Conservation (phyloP, 2,888 invertebrate genomes). For the Parapristionchus giblindavisi region DNA sequence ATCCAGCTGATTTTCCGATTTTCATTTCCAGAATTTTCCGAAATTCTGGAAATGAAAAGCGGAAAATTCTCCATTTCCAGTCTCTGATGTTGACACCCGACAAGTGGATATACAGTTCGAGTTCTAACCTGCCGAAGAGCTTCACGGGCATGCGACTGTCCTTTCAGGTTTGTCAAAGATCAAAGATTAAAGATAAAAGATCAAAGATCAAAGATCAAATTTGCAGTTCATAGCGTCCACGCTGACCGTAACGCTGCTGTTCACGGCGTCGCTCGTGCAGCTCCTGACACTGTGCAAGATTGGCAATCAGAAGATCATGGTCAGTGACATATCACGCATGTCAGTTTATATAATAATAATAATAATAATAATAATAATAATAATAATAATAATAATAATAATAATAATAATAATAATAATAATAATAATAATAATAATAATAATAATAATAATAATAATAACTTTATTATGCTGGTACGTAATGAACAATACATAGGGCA, state of each 20-base stretch:
- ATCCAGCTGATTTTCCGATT: neutral
- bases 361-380: too few species aligned
- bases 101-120: slow-evolving; percentile 60
- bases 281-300: slow-evolving; percentile 57
- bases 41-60: neutral
- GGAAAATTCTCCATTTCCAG: slow-evolving; percentile 38
- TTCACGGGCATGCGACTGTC: slow-evolving; percentile 59
- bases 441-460: too few species aligned
- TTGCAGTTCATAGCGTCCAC: slow-evolving; percentile 47
- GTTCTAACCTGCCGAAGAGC: slow-evolving; percentile 56
- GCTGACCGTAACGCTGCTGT: slow-evolving; percentile 47
- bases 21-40: neutral
- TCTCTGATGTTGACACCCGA: slow-evolving; percentile 62
- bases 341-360: neutral
- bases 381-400: too few species aligned
- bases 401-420: too few species aligned
- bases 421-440: too few species aligned
- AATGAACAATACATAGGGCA: too few species aligned
- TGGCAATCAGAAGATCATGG: slow-evolving; percentile 59
- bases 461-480: too few species aligned
- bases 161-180: slow-evolving; percentile 64
- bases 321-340: slow-evolving; percentile 38
- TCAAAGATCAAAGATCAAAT: too few species aligned
- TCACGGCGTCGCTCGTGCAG: slow-evolving; percentile 58
- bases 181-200: too few species aligned